A percentile compares a stretch with the other conserved stretches of the same genome.
These are phyloP conservation scores for Drosophila eohydei DNA, from an alignment of 2,888 invertebrate species.

Conservation along the genomic window DNA sequence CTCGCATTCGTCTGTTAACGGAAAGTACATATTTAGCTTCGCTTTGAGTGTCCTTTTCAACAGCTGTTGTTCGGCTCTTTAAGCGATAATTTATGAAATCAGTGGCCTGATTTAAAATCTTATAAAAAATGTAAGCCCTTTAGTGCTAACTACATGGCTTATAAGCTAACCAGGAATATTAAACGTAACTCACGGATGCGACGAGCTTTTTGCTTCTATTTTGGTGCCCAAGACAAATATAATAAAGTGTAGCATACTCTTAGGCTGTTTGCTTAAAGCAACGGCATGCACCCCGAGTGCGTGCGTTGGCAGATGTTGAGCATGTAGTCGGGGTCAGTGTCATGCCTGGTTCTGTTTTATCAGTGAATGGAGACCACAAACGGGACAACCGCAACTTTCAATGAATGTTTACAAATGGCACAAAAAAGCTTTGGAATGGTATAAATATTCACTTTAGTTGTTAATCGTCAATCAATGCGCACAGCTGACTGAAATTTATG, in stretches of 20 bases:
- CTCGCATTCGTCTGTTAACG: conserved; percentile 17
- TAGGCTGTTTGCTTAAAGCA: conserved; percentile 33
- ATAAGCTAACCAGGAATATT: background rate
- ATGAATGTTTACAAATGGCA: conserved; percentile 48
- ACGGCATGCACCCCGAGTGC: conserved; percentile 23
- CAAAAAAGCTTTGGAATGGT: conserved; percentile 30
- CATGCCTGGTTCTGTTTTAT: conserved; percentile 51
- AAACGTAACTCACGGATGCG: conserved; percentile 4
- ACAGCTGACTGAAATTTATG: conserved; percentile 9
- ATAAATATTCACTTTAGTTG: conserved; percentile 17
- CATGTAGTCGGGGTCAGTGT: conserved; percentile 60
- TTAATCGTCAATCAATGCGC: conserved; percentile 24
- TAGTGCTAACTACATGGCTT: conserved; percentile 1
- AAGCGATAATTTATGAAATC: conserved; percentile 24
- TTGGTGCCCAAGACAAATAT: background rate
- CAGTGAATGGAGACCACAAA: conserved; percentile 54
- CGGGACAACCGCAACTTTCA: conserved; percentile 46
- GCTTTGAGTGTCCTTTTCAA: conserved; percentile 36
- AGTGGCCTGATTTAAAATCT: conserved; percentile 38
- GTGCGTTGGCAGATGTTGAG: conserved; percentile 8
- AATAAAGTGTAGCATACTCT: conserved; percentile 41
- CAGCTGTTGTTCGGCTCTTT: conserved; percentile 58
- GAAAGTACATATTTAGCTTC: conserved; percentile 21
- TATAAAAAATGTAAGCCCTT: conserved; percentile 34
- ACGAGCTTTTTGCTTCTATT: background rate